Base-by-base conservation (phyloP, 1,140 invertebrate species). In the Drosophila hydei region DNA sequence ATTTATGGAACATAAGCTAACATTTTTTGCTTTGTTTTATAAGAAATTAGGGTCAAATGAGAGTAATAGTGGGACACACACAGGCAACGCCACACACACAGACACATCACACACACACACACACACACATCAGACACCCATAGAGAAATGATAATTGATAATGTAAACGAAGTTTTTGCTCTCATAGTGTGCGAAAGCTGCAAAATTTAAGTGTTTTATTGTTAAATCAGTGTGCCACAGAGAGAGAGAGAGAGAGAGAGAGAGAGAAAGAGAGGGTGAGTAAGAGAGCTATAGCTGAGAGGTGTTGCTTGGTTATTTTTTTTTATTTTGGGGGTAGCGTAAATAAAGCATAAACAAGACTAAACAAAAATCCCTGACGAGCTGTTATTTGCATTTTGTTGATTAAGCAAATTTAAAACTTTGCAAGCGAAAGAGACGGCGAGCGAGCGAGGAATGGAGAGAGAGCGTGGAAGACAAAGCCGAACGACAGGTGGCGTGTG, bases 351-450 rank as follows among this genome's bases (percentile, higher is more conserved):
- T 72, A 72, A 72, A 72, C 69, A 72, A 72, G 69, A 67, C 69
- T 72, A 72, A 72, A 67, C 62, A 59, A 67, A 71, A 72, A 72
- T 72, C 69, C 69, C 69, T 72, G 69, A 72, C 69, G 69, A 72
- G 70, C 50, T 68, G 63, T 72, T 72, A 76, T 76, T 73, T 76
- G 70, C 73, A 73, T 76, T 76, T 76, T 72, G 70, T 76, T 76
- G 73, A 76, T 76, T 73, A 76, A 76, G 73, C 73, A 69, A 76
- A 76, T 73, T 76, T 72, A 68, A 72, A 76, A 76, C 62, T 76
- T 75, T 50, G 45, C 69, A 67, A 56, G 23, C 45, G n/a, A 50
- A 8, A 42, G 33, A n/a, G 48, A 33, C 11, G 11, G 11, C 9
- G n/a, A 19, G 30, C 11, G 33, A 43, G 9, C 7, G n/a, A 16